Evolutionary conservation across 2,113 vertebrate genomes (phyloP), one percentile per base, ranked within the genome.

Genomic region (Cyanoramphus novaezelandiae): DNA sequence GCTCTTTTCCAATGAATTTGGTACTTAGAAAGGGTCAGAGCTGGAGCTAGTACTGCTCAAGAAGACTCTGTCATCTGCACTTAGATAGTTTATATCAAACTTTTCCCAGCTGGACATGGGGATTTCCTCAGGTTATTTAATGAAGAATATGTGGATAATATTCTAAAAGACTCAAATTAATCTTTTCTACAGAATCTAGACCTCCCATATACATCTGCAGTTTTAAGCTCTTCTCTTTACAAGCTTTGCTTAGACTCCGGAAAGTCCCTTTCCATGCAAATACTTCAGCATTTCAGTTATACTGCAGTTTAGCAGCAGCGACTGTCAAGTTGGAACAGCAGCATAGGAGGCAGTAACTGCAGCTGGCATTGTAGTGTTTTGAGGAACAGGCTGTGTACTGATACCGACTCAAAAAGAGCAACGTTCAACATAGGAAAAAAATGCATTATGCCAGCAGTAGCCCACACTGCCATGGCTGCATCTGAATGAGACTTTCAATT

Each of bases 91-190:
- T 80, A 43, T 62, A 62, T 52, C 11, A 65, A 76, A 53, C 37
- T 50, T 77, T 90, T 77, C 55, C 79, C 90, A 83, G 43, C 25
- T 74, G 65, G 24, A 60, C 16, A 8, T 44, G 53, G 50, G 62
- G 28, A 76, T 91, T 97, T 94, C 81, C 74, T 84, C 37, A 46
- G 53, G 10, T 11, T 65, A n/a, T 70, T 92, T 72, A 79, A 33
- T 62, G 15, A 65, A 80, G 59, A 7, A 24, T 60, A 39, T 1
- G 0, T 29, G 19, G 59, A 21, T 80, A 74, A 77, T 63, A 17
- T 92, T 80, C 16, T 64, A 5, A 11, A 91, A 77, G 63, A 80
- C 70, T 39, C 71, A 62, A 60, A 82, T 49, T 29, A 53, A 41
- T 52, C 15, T 87, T 59, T 46, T 90, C 43, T 77, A 67, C 23